Percentiles rank a stretch among this genome's conserved stretches.
phyloP scores from a whole-genome alignment of 2,888 invertebrate species.

The Seira ritae region DNA sequence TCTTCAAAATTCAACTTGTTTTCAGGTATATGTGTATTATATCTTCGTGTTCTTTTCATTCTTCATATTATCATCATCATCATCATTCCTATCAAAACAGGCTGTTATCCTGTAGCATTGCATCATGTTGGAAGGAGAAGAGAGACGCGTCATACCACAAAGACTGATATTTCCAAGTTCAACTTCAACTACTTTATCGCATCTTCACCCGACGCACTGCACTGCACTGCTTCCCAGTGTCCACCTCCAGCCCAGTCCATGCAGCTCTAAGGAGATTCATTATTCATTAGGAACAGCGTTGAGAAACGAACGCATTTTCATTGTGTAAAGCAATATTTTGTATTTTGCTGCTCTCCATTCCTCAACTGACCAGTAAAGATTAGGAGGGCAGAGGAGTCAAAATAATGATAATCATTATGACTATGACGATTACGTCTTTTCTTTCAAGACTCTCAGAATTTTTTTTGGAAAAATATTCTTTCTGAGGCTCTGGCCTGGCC shows the following conservation, averaged over 20 bases:
- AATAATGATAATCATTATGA: conserved; percentile 55
- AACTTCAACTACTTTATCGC: conserved; percentile 59
- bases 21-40: neutral
- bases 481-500: no score
- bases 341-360: no score
- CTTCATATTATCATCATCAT: neutral
- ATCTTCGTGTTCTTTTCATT: neutral
- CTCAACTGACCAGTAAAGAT: conserved; percentile 12
- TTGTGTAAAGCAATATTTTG: neutral
- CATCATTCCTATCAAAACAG: conserved; percentile 44
- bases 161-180: conserved; percentile 24
- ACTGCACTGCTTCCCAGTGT: no score
- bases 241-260: no score
- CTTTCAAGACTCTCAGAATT: no score
- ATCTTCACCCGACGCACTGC: neutral
- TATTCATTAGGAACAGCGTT: no score
- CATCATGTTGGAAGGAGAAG: no score
- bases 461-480: neutral
- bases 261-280: no score
- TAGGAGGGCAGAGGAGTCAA: conserved; percentile 47
- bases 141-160: no score
- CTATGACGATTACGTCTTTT: neutral
- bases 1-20: neutral
- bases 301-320: neutral
- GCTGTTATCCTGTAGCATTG: no score